A percentile compares a stretch with the other conserved stretches of the same genome.
Evolutionary conservation across 2,888 invertebrate species (phyloP).

Genomic region (Rotaria socialis): DNA sequence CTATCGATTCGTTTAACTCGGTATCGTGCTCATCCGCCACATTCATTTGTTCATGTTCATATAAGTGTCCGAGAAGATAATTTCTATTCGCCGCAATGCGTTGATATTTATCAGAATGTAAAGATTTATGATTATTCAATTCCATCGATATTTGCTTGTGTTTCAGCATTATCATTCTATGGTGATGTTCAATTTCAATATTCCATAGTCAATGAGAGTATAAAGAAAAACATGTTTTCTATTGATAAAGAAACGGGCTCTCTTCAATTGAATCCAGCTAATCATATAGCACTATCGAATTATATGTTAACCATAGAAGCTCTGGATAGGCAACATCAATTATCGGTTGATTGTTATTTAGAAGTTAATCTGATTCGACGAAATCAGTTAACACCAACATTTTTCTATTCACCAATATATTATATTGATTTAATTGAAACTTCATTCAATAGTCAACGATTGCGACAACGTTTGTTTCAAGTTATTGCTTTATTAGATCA

Average conservation of each 20-base stretch:
- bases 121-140: neutral
- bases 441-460: neutral
- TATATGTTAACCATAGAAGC: neutral
- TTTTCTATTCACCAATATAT: neutral
- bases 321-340: neutral
- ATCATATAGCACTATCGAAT: neutral
- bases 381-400: neutral
- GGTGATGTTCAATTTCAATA: neutral
- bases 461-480: conserved; percentile 15
- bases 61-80: neutral
- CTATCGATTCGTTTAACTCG: conserved; percentile 14
- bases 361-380: neutral
- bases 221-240: neutral
- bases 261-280: neutral
- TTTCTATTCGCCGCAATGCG: neutral
- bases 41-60: neutral
- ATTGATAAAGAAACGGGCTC: neutral
- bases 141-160: neutral
- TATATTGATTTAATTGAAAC: conserved; percentile 3
- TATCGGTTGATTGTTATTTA: conserved; percentile 9
- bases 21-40: neutral
- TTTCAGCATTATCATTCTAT: neutral
- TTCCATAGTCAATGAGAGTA: neutral
- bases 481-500: conserved; percentile 2
- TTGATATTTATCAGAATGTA: neutral